These are phyloP conservation scores for Junco hyemalis DNA, from an alignment of 2,113 vertebrate genomes.

Conservation along the genomic window DNA sequence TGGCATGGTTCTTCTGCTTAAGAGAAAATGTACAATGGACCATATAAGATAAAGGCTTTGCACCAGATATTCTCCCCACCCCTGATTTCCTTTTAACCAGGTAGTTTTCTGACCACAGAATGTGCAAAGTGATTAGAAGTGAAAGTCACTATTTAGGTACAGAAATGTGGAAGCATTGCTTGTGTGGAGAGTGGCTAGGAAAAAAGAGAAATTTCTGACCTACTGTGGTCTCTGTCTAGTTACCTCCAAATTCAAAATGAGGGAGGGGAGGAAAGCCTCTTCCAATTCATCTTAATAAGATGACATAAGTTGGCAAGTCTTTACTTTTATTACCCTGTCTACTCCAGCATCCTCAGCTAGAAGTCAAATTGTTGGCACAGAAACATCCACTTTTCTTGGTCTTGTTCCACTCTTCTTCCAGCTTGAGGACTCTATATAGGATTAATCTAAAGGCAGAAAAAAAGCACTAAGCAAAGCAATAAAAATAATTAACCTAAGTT, in stretches of 20 bases:
- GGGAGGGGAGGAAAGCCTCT: neutral
- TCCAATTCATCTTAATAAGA: constrained; percentile 12
- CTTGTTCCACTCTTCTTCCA: constrained; percentile 8
- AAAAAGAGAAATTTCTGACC: neutral
- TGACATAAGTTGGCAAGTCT: neutral
- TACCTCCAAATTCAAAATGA: constrained; percentile 23
- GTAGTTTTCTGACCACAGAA: neutral
- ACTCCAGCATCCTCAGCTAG: neutral
- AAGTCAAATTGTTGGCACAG: neutral
- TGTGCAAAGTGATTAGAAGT: neutral
- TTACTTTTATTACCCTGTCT: neutral
- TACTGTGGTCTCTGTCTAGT: neutral
- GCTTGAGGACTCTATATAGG: constrained; percentile 4
- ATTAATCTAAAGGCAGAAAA: constrained; percentile 41
- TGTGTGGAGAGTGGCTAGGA: neutral
- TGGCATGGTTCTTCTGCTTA: neutral
- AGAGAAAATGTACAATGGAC: neutral
- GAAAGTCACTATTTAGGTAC: neutral
- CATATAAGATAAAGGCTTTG: neutral
- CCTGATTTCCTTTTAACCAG: neutral
- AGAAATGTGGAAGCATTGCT: neutral
- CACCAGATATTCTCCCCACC: fast-evolving
- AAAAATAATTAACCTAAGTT: constrained; percentile 73
- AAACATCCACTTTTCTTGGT: neutral
- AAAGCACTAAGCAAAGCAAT: constrained; percentile 61